phyloP scores from a whole-genome alignment of 2,888 invertebrate species.

The Agrilus cyanescens region DNA sequence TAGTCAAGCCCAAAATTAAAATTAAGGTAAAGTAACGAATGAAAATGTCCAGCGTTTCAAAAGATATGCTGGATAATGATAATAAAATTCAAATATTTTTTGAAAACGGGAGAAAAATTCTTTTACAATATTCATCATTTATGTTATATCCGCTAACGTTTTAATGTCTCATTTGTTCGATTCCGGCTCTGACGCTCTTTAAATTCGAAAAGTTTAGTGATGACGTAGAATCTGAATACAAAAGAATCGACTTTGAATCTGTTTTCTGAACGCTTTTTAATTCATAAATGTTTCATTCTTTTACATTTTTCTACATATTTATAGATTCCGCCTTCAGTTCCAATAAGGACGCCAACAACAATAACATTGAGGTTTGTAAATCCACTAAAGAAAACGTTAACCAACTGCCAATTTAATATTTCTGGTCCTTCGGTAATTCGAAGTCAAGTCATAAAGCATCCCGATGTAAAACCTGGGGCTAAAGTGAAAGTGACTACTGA shows the following conservation, averaged over 20 bases:
- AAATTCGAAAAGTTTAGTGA: too few species aligned
- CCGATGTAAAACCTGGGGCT: slow-evolving; percentile 44
- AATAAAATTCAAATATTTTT: too few species aligned
- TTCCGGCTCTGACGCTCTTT: too few species aligned
- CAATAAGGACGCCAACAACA: slow-evolving; percentile 42
- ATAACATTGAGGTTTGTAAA: slow-evolving; percentile 54
- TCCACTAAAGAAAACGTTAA: slow-evolving; percentile 51
- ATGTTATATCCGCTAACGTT: too few species aligned
- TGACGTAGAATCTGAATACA: too few species aligned
- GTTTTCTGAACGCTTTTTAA: too few species aligned
- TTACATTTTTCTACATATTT: slow-evolving; percentile 14
- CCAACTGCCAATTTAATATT: slow-evolving; percentile 55
- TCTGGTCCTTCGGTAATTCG: slow-evolving; percentile 56
- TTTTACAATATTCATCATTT: too few species aligned
- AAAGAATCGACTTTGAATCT: too few species aligned
- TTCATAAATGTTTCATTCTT: too few species aligned
- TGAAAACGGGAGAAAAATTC: too few species aligned
- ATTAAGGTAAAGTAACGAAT: slow-evolving; percentile 46
- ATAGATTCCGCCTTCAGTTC: slow-evolving; percentile 51
- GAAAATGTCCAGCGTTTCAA: too few species aligned
- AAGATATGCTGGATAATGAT: neutral
- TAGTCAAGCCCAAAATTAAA: slow-evolving; percentile 57
- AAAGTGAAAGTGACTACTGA: slow-evolving; percentile 43
- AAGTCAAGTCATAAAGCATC: slow-evolving; percentile 44
- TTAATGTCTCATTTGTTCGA: too few species aligned